Percentiles rank a stretch among this genome's conserved stretches.
phyloP scores from a whole-genome alignment of 2,113 vertebrate genomes.

The Gasterosteus aculeatus region DNA sequence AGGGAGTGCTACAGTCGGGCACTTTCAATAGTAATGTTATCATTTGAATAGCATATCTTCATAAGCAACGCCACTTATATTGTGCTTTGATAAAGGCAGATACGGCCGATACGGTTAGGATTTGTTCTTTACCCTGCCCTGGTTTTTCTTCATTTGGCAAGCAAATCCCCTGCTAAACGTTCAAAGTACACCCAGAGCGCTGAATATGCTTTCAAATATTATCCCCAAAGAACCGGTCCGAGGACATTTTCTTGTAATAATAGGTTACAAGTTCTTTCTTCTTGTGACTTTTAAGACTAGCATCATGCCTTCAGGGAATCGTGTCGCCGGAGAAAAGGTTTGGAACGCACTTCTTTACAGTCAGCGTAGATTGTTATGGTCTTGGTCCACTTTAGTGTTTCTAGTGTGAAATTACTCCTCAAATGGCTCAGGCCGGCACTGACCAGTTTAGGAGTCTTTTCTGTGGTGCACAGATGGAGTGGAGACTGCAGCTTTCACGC shows the following conservation, averaged over 20 bases:
- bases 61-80: slow-evolving; percentile 11
- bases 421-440: slow-evolving; percentile 1
- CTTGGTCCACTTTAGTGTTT: slow-evolving; percentile 1
- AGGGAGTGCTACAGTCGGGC: not conserved
- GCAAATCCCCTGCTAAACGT: slow-evolving; percentile 8
- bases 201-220: not conserved
- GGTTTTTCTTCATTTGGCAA: not conserved
- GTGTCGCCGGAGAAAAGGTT: not conserved
- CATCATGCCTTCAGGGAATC: not conserved
- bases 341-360: not conserved
- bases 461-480: slow-evolving; percentile 38
- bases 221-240: not conserved
- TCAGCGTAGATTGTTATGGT: not conserved
- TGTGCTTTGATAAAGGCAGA: slow-evolving; percentile 8
- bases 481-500: slow-evolving; percentile 16
- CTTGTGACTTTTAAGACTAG: not conserved
- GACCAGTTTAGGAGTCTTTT: not conserved
- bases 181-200: slow-evolving; percentile 3
- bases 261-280: not conserved
- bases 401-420: not conserved
- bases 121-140: not conserved
- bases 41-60: slow-evolving; percentile 16
- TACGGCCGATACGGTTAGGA: not conserved
- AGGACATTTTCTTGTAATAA: not conserved
- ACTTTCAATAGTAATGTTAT: slow-evolving; percentile 12